phyloP scores from a whole-genome alignment of 1,140 invertebrate species.

The Steinernema feltiae region DNA sequence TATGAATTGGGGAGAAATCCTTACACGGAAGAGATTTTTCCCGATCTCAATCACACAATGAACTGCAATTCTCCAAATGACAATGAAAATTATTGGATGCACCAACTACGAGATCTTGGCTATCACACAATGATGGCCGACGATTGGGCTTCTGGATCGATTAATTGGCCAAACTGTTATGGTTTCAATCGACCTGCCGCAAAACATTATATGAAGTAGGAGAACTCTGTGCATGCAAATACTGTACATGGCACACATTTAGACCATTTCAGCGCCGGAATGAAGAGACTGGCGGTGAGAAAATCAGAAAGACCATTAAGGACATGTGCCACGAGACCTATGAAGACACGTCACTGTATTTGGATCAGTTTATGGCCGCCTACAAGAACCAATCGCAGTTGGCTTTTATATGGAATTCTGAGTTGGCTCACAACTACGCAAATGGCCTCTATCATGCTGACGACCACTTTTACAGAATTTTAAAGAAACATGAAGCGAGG shows the following conservation, averaged over 20 bases:
- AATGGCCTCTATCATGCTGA: constrained; percentile 14
- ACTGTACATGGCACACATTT: not conserved
- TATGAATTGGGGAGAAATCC: not conserved
- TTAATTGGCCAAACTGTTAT: constrained; percentile 35
- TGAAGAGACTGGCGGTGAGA: not conserved
- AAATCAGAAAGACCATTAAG: not conserved
- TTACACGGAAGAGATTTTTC: not conserved
- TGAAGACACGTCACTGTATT: not conserved
- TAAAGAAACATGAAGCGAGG: constrained; percentile 6
- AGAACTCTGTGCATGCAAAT: not conserved
- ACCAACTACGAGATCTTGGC: not conserved
- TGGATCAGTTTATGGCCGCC: constrained; percentile 25
- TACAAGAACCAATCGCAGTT: constrained; percentile 27
- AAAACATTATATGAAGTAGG: constrained; percentile 30
- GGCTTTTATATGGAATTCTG: constrained; percentile 22
- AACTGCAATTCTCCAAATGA: constrained; percentile 17
- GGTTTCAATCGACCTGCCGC: constrained; percentile 28
- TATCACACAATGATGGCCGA: constrained; percentile 32
- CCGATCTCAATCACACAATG: not conserved
- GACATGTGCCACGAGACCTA: not conserved
- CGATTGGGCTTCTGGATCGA: constrained; percentile 29
- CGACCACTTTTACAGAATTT: constrained; percentile 20
- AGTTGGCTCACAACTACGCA: constrained; percentile 22
- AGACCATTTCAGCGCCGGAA: constrained; percentile 2
- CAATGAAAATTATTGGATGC: not conserved